phyloP scores from a whole-genome alignment of 2,797 vertebrate species.

The Arrhamphus sclerolepis region DNA sequence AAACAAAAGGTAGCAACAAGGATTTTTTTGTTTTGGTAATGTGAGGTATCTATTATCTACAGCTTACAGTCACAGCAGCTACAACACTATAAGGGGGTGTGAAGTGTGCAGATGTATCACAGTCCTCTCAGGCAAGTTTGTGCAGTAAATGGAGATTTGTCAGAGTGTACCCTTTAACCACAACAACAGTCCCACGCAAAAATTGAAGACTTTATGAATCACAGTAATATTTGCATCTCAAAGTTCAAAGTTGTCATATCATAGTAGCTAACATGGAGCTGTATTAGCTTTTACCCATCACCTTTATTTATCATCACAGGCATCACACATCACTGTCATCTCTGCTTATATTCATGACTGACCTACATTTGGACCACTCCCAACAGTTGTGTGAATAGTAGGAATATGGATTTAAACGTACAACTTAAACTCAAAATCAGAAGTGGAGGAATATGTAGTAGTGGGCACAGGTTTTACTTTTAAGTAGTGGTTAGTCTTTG shows the following conservation, averaged over 20 bases:
- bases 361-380: conserved; percentile 14
- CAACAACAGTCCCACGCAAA: conserved; percentile 17
- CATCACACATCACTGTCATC: conserved; percentile 9
- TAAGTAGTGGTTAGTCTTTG: neutral
- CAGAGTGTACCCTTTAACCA: conserved; percentile 13
- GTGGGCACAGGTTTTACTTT: conserved; percentile 4
- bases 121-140: conserved; percentile 8
- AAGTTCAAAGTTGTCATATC: conserved; percentile 39
- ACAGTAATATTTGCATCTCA: conserved; percentile 29
- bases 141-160: conserved; percentile 13
- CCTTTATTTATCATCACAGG: conserved; percentile 31
- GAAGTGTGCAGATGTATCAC: neutral
- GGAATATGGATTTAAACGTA: conserved; percentile 34
- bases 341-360: conserved; percentile 19
- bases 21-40: too few relatives aligned
- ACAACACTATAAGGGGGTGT: neutral
- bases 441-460: neutral
- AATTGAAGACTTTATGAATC: conserved; percentile 38
- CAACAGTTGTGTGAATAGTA: conserved; percentile 32
- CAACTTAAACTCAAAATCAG: conserved; percentile 13
- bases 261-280: conserved; percentile 21
- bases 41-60: neutral
- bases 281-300: conserved; percentile 34
- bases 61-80: neutral
- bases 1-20: too few relatives aligned